A percentile compares a stretch with the other conserved stretches of the same genome.
phyloP scores from a whole-genome alignment of 2,797 vertebrate genomes.

The Muscicapa comitata region DNA sequence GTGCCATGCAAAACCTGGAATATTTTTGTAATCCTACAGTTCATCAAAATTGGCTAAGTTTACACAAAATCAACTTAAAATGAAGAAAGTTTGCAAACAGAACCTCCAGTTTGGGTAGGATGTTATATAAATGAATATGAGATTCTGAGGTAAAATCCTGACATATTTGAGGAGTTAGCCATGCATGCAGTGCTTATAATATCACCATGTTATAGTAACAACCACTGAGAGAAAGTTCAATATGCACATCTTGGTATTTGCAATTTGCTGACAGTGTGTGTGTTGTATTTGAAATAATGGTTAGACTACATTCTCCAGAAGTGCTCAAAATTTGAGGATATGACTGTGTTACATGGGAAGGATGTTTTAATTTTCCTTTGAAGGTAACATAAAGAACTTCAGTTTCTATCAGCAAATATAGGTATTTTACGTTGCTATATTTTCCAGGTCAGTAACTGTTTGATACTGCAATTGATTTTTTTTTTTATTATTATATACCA shows the following conservation, averaged over 20 bases:
- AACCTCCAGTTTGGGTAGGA: not conserved
- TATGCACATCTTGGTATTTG: not conserved
- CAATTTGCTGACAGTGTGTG: not conserved
- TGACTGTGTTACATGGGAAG: not conserved
- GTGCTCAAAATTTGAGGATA: not conserved
- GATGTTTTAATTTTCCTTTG: not conserved
- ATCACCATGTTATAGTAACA: not conserved
- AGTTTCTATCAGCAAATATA: not conserved
- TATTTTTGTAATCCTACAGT: not conserved
- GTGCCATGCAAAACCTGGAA: not conserved
- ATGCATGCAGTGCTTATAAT: not conserved
- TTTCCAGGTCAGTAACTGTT: slow-evolving; percentile 4
- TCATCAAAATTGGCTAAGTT: not conserved
- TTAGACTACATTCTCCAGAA: not conserved
- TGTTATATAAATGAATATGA: not conserved
- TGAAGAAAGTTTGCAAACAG: not conserved
- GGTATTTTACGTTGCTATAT: not conserved
- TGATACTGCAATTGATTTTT: not conserved
- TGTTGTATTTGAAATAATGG: not conserved
- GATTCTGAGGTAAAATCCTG: not conserved
- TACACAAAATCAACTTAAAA: not conserved
- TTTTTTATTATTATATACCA: not conserved
- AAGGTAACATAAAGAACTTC: not conserved
- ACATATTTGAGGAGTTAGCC: not conserved
- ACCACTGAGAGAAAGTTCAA: not conserved